These are phyloP conservation scores for Chlamydotis undulata DNA, from an alignment of 2,113 vertebrate species.

Conservation along the genomic window DNA sequence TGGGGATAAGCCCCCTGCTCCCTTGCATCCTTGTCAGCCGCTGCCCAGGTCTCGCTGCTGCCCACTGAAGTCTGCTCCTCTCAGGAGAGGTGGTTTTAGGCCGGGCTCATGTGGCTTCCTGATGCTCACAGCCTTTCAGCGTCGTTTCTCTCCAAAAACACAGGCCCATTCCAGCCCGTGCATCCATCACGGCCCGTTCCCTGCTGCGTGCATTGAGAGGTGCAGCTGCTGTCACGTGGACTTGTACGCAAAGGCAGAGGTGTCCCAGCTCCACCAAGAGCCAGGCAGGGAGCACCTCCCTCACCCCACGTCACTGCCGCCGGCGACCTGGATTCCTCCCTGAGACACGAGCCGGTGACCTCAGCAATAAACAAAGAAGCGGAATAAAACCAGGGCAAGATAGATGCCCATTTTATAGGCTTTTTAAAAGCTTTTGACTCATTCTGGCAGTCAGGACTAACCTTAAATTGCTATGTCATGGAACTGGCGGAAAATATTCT, in stretches of 20 bases:
- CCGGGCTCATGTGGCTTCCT: not conserved
- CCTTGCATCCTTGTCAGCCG: not conserved
- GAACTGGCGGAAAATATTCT: conserved; percentile 26
- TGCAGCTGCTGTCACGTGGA: rapidly evolving
- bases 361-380: conserved; percentile 50
- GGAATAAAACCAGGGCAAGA: conserved; percentile 48
- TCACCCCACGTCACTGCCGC: not conserved
- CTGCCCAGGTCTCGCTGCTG: rapidly evolving
- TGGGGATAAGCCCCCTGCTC: not conserved
- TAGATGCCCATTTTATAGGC: conserved; percentile 44
- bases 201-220: rapidly evolving
- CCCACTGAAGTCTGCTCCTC: not conserved
- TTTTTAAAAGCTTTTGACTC: conserved; percentile 64
- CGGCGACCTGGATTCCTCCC: conserved; percentile 28
- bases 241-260: rapidly evolving
- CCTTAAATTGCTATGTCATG: conserved; percentile 65
- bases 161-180: rapidly evolving
- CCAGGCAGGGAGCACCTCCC: not conserved
- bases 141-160: rapidly evolving
- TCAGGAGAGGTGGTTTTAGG: not conserved
- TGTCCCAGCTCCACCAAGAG: not conserved
- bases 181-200: rapidly evolving
- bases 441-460: conserved; percentile 39
- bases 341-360: conserved; percentile 10
- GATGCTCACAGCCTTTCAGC: not conserved